These are phyloP conservation scores for Drosophila longiperda DNA, from an alignment of 2,888 invertebrate genomes.

Conservation along the genomic window DNA sequence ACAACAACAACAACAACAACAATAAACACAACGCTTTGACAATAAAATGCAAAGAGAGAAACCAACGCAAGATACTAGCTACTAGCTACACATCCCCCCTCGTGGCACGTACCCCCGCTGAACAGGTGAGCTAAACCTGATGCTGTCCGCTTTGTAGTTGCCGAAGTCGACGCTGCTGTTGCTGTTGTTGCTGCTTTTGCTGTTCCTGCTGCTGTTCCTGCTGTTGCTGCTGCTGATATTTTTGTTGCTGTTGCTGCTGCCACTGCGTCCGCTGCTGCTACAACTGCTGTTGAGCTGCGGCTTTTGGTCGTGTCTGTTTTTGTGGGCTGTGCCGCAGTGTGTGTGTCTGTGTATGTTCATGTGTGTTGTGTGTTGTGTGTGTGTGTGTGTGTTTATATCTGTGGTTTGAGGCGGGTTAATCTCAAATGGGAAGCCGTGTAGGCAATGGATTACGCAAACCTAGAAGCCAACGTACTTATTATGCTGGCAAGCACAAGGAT, in stretches of 20 bases:
- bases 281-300: conserved; percentile 29
- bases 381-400: conserved; percentile 18
- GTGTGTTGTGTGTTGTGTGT: conserved; percentile 17
- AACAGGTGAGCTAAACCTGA: conserved; percentile 73
- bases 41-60: conserved; percentile 75
- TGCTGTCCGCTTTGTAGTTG: conserved; percentile 75
- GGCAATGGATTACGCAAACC: conserved; percentile 76
- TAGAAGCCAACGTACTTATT: conserved; percentile 73
- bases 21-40: conserved; percentile 65
- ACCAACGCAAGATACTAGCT: conserved; percentile 25
- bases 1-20: conserved; percentile 51
- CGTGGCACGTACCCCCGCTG: conserved; percentile 9
- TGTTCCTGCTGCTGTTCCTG: conserved; percentile 66
- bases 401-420: conserved; percentile 65
- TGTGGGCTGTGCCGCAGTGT: conserved; percentile 4
- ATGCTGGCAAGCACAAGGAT: conserved; percentile 77
- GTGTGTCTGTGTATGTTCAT: conserved; percentile 14
- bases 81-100: background rate
- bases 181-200: background rate
- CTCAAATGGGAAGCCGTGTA: conserved; percentile 45
- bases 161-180: conserved; percentile 12
- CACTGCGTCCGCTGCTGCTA: conserved; percentile 1
- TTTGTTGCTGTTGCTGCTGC: background rate
- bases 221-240: conserved; percentile 11
- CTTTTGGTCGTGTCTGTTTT: conserved; percentile 7